These are phyloP conservation scores for Cactoblastis cactorum DNA, from an alignment of 2,888 invertebrate genomes.

Conservation along the genomic window DNA sequence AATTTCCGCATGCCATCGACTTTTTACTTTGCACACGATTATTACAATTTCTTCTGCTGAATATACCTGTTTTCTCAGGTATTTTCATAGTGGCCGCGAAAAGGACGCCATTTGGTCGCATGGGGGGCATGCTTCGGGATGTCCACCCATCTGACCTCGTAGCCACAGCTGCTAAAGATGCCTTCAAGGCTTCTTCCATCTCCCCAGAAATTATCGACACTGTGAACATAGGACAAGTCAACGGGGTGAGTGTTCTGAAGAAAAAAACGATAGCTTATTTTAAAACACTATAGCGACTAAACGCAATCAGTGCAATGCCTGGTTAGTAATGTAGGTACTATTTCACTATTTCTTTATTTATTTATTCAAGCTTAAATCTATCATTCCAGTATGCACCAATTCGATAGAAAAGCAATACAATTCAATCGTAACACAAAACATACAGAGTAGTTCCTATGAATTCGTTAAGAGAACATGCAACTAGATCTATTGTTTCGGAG, in stretches of 20 bases:
- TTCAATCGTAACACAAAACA: too few species aligned
- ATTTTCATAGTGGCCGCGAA: conserved; percentile 96
- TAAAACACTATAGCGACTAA: neutral
- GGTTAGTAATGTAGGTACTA: too few species aligned
- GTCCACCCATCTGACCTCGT: conserved; percentile 86
- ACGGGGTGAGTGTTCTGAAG: conserved; percentile 70
- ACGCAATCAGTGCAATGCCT: too few species aligned
- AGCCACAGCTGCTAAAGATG: conserved; percentile 88
- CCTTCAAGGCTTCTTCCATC: conserved; percentile 86
- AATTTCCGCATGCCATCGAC: too few species aligned
- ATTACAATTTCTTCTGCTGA: neutral
- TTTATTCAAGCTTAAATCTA: too few species aligned
- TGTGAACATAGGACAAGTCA: conserved; percentile 93
- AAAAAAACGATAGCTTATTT: neutral
- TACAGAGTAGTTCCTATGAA: too few species aligned
- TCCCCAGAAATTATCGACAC: conserved; percentile 92
- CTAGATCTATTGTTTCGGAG: too few species aligned
- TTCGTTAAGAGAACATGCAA: too few species aligned
- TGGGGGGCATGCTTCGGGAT: conserved; percentile 89
- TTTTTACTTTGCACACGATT: too few species aligned
- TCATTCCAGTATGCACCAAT: too few species aligned
- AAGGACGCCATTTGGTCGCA: conserved; percentile 96
- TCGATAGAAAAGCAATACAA: too few species aligned
- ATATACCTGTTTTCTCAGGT: conserved; percentile 80
- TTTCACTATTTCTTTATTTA: too few species aligned